Evolutionary conservation across 2,888 invertebrate genomes (phyloP), one percentile per base, ranked within the genome.

Genomic region (Diloba caeruleocephala): DNA sequence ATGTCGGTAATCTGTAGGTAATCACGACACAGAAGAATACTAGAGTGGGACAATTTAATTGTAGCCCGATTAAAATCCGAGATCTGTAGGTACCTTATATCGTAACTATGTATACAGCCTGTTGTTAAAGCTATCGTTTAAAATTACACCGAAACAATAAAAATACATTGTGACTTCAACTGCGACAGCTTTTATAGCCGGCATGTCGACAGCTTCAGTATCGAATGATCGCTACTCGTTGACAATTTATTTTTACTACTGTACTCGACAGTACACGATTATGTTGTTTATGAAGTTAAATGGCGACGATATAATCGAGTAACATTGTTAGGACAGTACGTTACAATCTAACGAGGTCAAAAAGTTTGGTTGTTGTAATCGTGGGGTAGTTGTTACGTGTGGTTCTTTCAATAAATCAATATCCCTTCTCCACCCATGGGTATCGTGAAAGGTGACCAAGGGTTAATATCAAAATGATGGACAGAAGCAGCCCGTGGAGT

Each of bases 161-260:
- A 67, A 62, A 54, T 61, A 62, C 68, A 67, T 62, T 62, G 68
- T 67, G 14, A 41, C 19, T 53, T 46, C 26, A 43, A 61, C 54
- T 60, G 44, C 61, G 48, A 26, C 33, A 33, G 31, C 32, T 49
- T 58, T 60, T 60, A 64, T 49, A 28, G 49, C 49, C 48, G 38
- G 12, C 29, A 26, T 32, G 58, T 56, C 38, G 57, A 49, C 49
- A 43, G 29, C 49, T 57, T 19, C 13, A 46, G 42, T 48, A 29
- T 33, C 38, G 29, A 60, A 56, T 32, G 64, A 60, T 56, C 64
- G 38, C 59, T 42, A 43, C 64, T 63, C 42, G 64, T 36, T 19
- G 37, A 64, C 59, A 64, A 57, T 60, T 64, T 50, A 64, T 64
- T 60, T 60, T 64, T 60, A 64, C 65, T 34, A 64, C 60, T 57